These are phyloP conservation scores for Crossaster papposus DNA, from an alignment of 53 echinoderm and acorn worm species.

Conservation along the genomic window DNA sequence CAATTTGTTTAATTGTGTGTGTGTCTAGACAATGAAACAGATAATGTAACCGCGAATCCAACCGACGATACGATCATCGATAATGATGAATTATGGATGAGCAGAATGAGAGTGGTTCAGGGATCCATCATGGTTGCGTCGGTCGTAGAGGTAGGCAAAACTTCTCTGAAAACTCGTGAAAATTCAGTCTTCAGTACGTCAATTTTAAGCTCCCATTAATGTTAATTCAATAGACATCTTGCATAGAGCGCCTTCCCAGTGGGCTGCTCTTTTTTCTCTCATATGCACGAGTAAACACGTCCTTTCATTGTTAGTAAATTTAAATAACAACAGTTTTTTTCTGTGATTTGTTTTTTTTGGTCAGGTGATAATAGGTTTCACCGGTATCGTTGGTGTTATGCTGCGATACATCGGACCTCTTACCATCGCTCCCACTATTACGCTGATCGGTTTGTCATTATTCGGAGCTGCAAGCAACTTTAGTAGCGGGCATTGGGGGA, in stretches of 20 bases:
- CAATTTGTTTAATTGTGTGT: background rate
- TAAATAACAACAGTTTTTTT: no score
- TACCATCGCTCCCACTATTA: conserved; percentile 91
- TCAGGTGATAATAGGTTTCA: conserved; percentile 87
- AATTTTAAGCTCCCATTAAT: no score
- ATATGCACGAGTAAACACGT: no score
- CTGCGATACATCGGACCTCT: conserved; percentile 90
- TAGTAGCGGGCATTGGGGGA: conserved; percentile 88
- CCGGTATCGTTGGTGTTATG: conserved; percentile 84
- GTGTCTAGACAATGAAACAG: conserved; percentile 41
- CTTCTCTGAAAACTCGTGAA: background rate
- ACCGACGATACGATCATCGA: background rate
- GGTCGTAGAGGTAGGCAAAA: conserved; percentile 59
- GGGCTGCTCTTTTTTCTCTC: no score
- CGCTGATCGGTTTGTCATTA: conserved; percentile 82
- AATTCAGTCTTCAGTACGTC: no score
- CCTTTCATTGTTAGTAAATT: no score
- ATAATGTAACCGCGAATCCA: conserved; percentile 11
- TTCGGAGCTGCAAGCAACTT: conserved; percentile 69
- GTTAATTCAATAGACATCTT: no score
- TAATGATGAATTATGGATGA: conserved; percentile 69
- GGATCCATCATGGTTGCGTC: conserved; percentile 92
- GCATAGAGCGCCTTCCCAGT: no score
- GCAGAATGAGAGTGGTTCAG: conserved; percentile 79
- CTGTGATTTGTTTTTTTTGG: background rate